Evolutionary conservation across 2,888 invertebrate species (phyloP).

Genomic region (Mellilla xanthometata): DNA sequence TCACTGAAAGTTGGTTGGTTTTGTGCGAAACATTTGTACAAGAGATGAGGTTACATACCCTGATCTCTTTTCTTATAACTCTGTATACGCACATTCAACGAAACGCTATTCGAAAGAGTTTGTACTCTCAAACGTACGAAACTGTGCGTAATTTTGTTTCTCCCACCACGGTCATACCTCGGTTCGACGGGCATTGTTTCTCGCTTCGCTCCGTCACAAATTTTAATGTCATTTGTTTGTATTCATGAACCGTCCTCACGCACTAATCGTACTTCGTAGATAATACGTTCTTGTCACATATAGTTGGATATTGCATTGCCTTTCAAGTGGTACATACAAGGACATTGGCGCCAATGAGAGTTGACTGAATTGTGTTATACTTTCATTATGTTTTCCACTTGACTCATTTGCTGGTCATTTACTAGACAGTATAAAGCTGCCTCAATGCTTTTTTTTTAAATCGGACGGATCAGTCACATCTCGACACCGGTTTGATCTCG

Average conservation of each 20-base stretch:
- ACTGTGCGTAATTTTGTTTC: slow-evolving; percentile 11
- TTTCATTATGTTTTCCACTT: background rate
- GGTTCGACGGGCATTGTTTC: slow-evolving; percentile 49
- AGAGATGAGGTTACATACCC: too few species aligned
- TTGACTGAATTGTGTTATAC: slow-evolving; percentile 5
- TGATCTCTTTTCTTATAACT: too few species aligned
- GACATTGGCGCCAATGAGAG: slow-evolving; percentile 38
- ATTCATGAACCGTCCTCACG: slow-evolving; percentile 64
- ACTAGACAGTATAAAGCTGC: too few species aligned
- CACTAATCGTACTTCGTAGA: slow-evolving; percentile 47
- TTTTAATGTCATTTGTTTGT: slow-evolving; percentile 69
- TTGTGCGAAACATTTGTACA: too few species aligned
- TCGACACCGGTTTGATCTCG: too few species aligned
- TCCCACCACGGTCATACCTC: slow-evolving; percentile 51
- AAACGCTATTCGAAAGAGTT: too few species aligned
- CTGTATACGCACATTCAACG: too few species aligned
- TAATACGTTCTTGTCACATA: slow-evolving; percentile 60
- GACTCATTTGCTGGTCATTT: too few species aligned
- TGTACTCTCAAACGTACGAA: too few species aligned
- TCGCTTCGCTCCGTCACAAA: slow-evolving; percentile 49
- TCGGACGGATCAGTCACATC: too few species aligned
- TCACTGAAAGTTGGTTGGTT: too few species aligned
- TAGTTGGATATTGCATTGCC: slow-evolving; percentile 54
- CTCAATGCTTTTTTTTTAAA: too few species aligned
- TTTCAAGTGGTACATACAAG: slow-evolving; percentile 55